Percentiles rank a stretch among this genome's conserved stretches.
phyloP scores from a whole-genome alignment of 2,888 invertebrate species.

The Dolichopus griseipennis region DNA sequence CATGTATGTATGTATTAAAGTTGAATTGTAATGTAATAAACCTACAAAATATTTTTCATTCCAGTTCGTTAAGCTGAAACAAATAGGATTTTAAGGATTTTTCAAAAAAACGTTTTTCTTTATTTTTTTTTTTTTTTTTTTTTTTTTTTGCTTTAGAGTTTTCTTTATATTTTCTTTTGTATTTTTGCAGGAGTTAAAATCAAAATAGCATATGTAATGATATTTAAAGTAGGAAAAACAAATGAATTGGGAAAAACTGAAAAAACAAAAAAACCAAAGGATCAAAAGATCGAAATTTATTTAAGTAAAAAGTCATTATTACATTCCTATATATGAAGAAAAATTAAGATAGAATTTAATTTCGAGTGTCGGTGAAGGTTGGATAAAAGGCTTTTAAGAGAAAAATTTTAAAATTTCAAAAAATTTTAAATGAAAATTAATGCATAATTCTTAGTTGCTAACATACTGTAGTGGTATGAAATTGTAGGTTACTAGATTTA shows the following conservation, averaged over 20 bases:
- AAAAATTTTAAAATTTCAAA: too few relatives aligned
- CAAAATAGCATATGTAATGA: not conserved
- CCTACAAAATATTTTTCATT: not conserved
- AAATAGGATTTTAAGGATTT: constrained; percentile 6
- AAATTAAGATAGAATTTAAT: too few relatives aligned
- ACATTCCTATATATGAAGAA: too few relatives aligned
- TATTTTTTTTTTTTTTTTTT: too few relatives aligned
- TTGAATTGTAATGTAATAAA: not conserved
- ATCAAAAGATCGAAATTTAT: constrained; percentile 2
- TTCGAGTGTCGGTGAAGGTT: too few relatives aligned
- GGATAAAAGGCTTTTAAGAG: too few relatives aligned
- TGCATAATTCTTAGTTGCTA: too few relatives aligned
- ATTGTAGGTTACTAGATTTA: too few relatives aligned
- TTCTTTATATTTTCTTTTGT: not conserved
- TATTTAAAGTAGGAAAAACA: not conserved
- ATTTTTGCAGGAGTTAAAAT: not conserved
- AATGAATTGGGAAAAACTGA: not conserved
- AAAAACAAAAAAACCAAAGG: not conserved
- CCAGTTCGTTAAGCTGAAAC: constrained; percentile 6
- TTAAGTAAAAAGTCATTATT: not conserved
- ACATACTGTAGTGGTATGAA: too few relatives aligned
- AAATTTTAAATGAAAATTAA: too few relatives aligned
- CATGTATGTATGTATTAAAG: too few relatives aligned
- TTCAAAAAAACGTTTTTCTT: not conserved
- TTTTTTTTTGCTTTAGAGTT: not conserved